A percentile compares a stretch with the other conserved stretches of the same genome.
Evolutionary conservation across 2,797 vertebrate species (phyloP).

Genomic region (Syngnathus rostellatus): DNA sequence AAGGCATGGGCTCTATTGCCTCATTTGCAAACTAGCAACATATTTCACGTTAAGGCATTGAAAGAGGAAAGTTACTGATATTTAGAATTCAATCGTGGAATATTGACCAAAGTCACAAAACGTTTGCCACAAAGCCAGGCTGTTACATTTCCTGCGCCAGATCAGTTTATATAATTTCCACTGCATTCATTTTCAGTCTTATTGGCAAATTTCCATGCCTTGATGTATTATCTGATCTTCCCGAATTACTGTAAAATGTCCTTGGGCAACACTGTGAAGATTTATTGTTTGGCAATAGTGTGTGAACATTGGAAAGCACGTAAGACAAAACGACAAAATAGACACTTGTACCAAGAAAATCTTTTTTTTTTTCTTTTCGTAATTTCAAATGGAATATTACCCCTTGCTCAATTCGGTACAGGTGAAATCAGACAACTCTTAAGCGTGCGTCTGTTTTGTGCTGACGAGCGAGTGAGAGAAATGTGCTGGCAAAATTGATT

Average conservation of each 20-base stretch:
- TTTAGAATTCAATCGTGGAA: too few relatives aligned
- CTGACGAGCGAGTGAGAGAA: conserved; percentile 15
- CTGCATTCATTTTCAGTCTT: too few relatives aligned
- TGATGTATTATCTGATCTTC: background rate
- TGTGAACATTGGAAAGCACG: background rate
- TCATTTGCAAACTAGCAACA: too few relatives aligned
- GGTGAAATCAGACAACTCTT: background rate
- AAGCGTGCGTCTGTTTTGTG: background rate
- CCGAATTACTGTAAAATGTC: background rate
- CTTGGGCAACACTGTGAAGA: background rate
- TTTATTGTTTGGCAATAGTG: background rate
- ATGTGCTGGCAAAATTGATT: conserved; percentile 34
- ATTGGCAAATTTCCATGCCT: too few relatives aligned
- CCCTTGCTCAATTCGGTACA: background rate
- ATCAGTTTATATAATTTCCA: too few relatives aligned
- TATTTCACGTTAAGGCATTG: too few relatives aligned
- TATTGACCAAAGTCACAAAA: too few relatives aligned
- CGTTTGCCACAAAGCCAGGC: too few relatives aligned
- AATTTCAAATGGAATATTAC: background rate
- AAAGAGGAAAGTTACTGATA: too few relatives aligned
- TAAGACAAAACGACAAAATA: background rate
- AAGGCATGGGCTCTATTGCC: too few relatives aligned
- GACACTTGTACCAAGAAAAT: background rate
- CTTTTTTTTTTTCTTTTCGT: background rate
- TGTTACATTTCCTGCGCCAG: too few relatives aligned